Evolutionary conservation across 2,797 vertebrate genomes (phyloP), one percentile per base, ranked within the genome.

Genomic region (Serranus cabrilla): DNA sequence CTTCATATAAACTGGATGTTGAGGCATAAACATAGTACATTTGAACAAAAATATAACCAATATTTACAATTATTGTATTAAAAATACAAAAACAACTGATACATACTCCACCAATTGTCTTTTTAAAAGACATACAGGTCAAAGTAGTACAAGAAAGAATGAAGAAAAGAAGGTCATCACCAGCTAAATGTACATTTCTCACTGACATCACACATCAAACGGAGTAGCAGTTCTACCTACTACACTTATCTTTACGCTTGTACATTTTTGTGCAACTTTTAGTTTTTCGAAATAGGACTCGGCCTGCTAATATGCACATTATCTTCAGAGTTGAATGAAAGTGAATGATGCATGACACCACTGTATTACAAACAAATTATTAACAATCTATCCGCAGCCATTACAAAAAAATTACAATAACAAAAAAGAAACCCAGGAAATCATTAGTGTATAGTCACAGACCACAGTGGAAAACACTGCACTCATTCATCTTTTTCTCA

Each of bases 11-110:
- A 97, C 97, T 97, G 96, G 97, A 97, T 96, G 96, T 97, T 97
- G 97, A 99, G 97, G 98, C 98, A 98, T 99, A 97, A 99, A 99
- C 98, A 97, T 99, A 97, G 96, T 98, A 99, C 98, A 97, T 99
- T 99, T 99, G 97, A 99, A 99, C 98, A 99, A 99, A 99, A 99
- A 99, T 99, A 99, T 96, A 99, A 99, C 97, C 98, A 97, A 97
- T 99, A 99, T 99, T 96, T 99, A 99, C 98, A 99, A 99, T 99
- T 99, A 97, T 99, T 98, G 97, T 99, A 99, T 99, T 99, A 98
- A 99, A 99, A 99, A 99, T 99, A 99, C 98, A 99, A 99, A 99
- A 94, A 95, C 90, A 90, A 93, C 90, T 23, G 95, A 98, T 97
- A 97, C 97, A 89, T 97, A 98, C 97, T 98, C 97, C 96, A 97